Evolutionary conservation across 2,888 invertebrate species (phyloP).

Genomic region (Lampropteryx suffumata): DNA sequence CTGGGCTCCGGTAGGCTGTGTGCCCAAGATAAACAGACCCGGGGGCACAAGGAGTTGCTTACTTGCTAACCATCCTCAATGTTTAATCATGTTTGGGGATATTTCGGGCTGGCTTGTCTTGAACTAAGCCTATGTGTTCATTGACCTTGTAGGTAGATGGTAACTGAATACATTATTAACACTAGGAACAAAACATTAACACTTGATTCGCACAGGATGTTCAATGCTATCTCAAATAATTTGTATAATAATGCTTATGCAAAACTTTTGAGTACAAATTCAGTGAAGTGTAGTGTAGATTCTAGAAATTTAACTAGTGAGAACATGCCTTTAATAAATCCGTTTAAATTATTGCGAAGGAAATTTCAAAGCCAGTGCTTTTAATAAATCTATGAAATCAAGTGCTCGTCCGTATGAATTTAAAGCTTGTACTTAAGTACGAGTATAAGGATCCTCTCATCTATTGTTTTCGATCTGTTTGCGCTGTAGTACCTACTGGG

Average conservation of each 20-base stretch:
- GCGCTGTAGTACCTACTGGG: slow-evolving; percentile 10
- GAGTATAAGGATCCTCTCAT: slow-evolving; percentile 15
- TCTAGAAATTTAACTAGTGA: too few species aligned
- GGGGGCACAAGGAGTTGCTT: slow-evolving; percentile 32
- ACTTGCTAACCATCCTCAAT: slow-evolving; percentile 33
- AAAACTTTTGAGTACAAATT: background rate
- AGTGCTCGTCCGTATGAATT: slow-evolving; percentile 23
- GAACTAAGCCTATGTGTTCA: slow-evolving; percentile 17
- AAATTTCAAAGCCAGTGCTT: slow-evolving; percentile 2
- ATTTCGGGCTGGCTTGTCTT: slow-evolving; percentile 23
- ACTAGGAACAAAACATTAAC: too few species aligned
- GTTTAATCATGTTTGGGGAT: slow-evolving; percentile 35
- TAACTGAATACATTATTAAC: background rate
- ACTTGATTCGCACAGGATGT: too few species aligned
- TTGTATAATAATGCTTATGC: too few species aligned
- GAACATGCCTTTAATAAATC: too few species aligned
- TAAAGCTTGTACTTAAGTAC: slow-evolving; percentile 21
- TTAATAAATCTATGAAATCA: slow-evolving; percentile 22
- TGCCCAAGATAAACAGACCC: slow-evolving; percentile 34
- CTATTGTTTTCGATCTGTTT: slow-evolving; percentile 24
- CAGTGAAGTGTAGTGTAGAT: too few species aligned
- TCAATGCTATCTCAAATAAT: too few species aligned
- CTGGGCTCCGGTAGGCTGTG: slow-evolving; percentile 23
- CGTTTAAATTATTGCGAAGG: too few species aligned
- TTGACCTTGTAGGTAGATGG: slow-evolving; percentile 6